Evolutionary conservation across 2,888 invertebrate genomes (phyloP).

Genomic region (Eupithecia vulgata): DNA sequence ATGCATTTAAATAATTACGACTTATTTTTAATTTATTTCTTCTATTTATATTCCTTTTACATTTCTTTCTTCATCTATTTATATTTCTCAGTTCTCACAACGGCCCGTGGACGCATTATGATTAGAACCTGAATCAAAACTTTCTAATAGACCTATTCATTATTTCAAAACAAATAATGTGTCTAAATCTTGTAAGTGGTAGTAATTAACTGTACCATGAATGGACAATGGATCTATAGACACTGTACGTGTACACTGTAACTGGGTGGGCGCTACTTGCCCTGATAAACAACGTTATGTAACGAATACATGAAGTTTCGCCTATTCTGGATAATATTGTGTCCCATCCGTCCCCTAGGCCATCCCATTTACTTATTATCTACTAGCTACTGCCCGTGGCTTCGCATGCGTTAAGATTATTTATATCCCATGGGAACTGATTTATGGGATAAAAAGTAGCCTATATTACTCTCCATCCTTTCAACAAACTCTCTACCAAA

Average conservation of each 20-base stretch:
- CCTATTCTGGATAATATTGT: neutral
- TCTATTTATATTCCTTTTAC: too few relatives aligned
- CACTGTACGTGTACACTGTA: conserved; percentile 24
- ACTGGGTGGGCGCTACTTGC: conserved; percentile 16
- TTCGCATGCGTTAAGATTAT: too few relatives aligned
- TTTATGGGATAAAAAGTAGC: too few relatives aligned
- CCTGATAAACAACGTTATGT: conserved; percentile 15
- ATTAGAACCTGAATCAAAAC: conserved; percentile 24
- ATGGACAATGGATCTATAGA: conserved; percentile 43
- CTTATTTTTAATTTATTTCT: neutral
- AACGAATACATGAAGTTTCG: neutral
- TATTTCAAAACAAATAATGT: conserved; percentile 41
- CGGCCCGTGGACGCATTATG: conserved; percentile 12
- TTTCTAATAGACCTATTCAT: conserved; percentile 42
- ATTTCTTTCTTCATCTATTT: neutral
- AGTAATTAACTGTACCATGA: conserved; percentile 44
- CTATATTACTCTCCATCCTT: too few relatives aligned
- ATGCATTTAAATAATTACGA: neutral
- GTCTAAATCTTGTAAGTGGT: conserved; percentile 35
- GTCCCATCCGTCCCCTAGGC: neutral
- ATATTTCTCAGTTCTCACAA: neutral
- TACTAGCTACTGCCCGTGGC: neutral
- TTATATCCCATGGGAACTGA: too few relatives aligned
- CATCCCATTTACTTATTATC: neutral
- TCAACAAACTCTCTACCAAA: too few relatives aligned